Conservation (phyloP, 2,113 vertebrate species). For the Salvelinus namaycush region DNA sequence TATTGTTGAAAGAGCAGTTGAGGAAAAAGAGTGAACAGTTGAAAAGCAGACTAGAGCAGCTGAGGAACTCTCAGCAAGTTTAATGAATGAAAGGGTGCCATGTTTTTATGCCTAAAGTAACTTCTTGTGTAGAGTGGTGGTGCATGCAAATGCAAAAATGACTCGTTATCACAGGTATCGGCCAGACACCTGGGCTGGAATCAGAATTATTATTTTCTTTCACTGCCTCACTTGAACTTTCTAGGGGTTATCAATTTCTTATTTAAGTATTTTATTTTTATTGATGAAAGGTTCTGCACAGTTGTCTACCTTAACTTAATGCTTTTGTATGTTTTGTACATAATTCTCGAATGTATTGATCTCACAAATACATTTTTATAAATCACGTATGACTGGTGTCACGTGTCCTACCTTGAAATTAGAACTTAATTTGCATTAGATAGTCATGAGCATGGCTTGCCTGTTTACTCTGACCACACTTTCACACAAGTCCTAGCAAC, state of each 20-base stretch:
- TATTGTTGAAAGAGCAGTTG: conserved; percentile 77
- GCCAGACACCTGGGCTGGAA: conserved; percentile 2
- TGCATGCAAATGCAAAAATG: conserved; percentile 7
- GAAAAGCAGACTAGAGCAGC: conserved; percentile 83
- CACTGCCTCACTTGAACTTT: conserved; percentile 13
- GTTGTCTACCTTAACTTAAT: conserved; percentile 9
- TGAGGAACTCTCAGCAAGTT: conserved; percentile 76
- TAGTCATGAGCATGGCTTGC: too few relatives aligned
- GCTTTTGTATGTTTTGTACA: conserved; percentile 11
- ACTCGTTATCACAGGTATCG: background rate
- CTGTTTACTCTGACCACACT: too few relatives aligned
- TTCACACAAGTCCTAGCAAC: too few relatives aligned
- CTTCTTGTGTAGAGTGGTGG: conserved; percentile 11
- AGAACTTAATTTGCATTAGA: background rate
- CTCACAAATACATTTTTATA: conserved; percentile 3
- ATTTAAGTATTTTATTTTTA: conserved; percentile 7
- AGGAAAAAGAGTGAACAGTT: conserved; percentile 79
- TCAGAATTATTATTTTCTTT: background rate
- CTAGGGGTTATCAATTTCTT: conserved; percentile 7
- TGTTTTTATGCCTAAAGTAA: background rate
- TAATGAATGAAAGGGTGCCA: background rate
- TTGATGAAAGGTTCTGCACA: background rate
- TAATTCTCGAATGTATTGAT: conserved; percentile 5
- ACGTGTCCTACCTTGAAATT: background rate
- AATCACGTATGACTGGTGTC: conserved; percentile 5